Evolutionary conservation across 2,797 vertebrate species (phyloP), one percentile per base, ranked within the genome.

Genomic region (Scomberomorus guttatus): DNA sequence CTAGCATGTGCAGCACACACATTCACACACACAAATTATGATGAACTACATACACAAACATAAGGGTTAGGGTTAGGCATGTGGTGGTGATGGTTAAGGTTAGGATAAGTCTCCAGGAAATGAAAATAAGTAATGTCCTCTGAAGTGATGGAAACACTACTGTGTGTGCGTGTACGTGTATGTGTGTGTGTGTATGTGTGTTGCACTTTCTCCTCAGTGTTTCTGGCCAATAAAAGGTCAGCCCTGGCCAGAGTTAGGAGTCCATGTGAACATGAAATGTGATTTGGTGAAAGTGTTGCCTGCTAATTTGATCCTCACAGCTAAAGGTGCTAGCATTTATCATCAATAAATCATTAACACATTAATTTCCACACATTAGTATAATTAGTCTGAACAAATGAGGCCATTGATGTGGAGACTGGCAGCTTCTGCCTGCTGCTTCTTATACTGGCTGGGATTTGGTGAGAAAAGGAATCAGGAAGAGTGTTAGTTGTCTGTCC

Each of bases 301-400:
- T 44, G 66, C 69, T 80, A 79, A 86, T 83, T 66, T 77, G 27
- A 44, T 62, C 54, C 68, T 60, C 61, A 51, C 58, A 56, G 72
- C 69, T 68, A 52, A 81, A 83, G 72, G 72, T 81, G 72, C 57
- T 66, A 64, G 39, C 55, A 77, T 87, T 71, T 71, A 75, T 25
- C 72, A 69, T 88, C 66, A 84, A 84, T 86, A 81, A 82, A 79
- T 84, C 79, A 81, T 77, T 80, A 86, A 24, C 86, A 81, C 69
- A 55, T 81, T 74, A 0, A 72, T 75, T 79, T 86, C 72, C 79
- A 86, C 77, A 79, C 75, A 63, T 86, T 81, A 79, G 70, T 37
- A 55, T 67, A 83, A 88, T 81, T 74, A 79, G 58, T 69, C 75
- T 56, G 59, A 90, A 81, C 75, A 86, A 87, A 86, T 60, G 72